A percentile compares a stretch with the other conserved stretches of the same genome.
These are phyloP conservation scores for Rissa tridactyla DNA, from an alignment of 2,113 vertebrate species.

Conservation along the genomic window DNA sequence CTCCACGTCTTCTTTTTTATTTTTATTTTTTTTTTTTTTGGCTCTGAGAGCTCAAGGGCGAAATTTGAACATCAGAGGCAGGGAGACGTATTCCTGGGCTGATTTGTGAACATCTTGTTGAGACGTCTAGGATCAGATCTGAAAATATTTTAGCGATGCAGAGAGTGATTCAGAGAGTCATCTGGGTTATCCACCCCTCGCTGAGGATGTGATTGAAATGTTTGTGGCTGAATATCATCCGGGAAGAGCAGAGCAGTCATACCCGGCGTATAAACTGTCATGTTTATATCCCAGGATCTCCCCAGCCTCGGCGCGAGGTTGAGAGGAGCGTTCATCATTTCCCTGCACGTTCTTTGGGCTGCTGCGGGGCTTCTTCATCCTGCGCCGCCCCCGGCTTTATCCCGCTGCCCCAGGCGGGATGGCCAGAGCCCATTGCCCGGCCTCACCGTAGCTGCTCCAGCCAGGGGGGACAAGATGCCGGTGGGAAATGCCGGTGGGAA, in stretches of 20 bases:
- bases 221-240: not conserved
- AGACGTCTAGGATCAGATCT: not conserved
- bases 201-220: not conserved
- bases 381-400: not conserved
- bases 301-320: not conserved
- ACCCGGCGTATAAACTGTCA: not conserved
- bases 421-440: not conserved
- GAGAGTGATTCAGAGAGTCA: constrained; percentile 37
- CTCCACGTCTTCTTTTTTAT: not conserved
- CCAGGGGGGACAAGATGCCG: not conserved
- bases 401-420: no score
- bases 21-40: not conserved
- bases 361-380: not conserved
- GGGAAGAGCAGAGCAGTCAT: not conserved
- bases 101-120: constrained; percentile 22
- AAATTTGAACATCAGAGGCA: not conserved
- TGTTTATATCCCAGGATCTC: not conserved
- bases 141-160: constrained; percentile 7
- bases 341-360: accelerated
- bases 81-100: not conserved
- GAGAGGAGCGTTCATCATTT: not conserved
- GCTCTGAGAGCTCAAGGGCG: not conserved
- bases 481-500: accelerated
- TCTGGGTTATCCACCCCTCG: not conserved
- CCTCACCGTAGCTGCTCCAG: not conserved